These are phyloP conservation scores for Chamaedrilus cognettii DNA, from an alignment of 2,888 invertebrate species.

Conservation along the genomic window DNA sequence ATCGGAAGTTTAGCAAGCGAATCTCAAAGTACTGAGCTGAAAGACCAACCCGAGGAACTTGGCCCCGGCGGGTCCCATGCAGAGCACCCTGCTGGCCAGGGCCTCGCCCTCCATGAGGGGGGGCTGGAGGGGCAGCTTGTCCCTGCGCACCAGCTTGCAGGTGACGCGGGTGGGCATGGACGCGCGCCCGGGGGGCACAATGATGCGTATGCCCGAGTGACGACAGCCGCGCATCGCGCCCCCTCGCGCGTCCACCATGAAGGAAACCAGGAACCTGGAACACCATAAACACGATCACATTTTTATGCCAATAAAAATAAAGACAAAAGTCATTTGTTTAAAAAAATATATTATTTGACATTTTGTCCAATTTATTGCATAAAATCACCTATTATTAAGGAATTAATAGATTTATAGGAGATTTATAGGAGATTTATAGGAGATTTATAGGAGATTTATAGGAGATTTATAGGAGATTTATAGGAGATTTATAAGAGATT, in stretches of 20 bases:
- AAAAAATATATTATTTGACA: no score
- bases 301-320: background rate
- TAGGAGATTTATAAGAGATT: no score
- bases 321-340: no score
- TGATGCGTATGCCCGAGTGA: slow-evolving; percentile 96
- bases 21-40: no score
- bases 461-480: no score
- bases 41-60: slow-evolving; percentile 87
- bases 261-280: slow-evolving; percentile 95
- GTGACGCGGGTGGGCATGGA: slow-evolving; percentile 97
- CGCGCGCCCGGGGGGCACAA: slow-evolving; percentile 96
- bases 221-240: slow-evolving; percentile 85
- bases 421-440: no score
- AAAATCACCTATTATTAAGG: no score
- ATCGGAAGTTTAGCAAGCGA: no score
- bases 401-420: no score
- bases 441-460: no score
- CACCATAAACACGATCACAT: background rate
- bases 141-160: slow-evolving; percentile 85
- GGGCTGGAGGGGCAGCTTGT: slow-evolving; percentile 88
- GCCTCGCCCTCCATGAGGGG: slow-evolving; percentile 99
- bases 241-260: slow-evolving; percentile 98
- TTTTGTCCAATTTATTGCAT: no score
- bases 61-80: slow-evolving; percentile 95
- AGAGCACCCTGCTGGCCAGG: slow-evolving; percentile 90